Evolutionary conservation across 2,888 invertebrate genomes (phyloP), one percentile per base, ranked within the genome.

Genomic region (Callosobruchus maculatus): DNA sequence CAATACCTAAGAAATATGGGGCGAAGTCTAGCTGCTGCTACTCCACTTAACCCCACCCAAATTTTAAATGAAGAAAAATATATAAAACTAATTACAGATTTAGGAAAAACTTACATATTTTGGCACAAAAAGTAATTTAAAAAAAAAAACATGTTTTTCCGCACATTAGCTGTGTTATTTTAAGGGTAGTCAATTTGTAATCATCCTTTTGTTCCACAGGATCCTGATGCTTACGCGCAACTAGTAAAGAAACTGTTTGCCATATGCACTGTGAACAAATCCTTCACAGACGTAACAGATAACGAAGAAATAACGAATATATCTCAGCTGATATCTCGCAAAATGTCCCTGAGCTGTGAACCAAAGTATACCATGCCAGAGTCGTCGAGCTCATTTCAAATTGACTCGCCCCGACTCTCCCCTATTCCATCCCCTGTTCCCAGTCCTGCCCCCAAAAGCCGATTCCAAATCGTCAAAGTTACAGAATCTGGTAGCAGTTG

Each of bases 281-380:
- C 80, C 2, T 80, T 80, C 26, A 76, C 75, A 7, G 83, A 83
- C 66, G 75, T 74, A 9, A 77, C 76, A 71, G 79, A 78, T 20
- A 81, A 81, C 67, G 82, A 82, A 71, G 82, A 83, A 78, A 75
- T 82, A 31, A 73, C 79, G 73, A 79, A 84, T 72, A 78, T 82
- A 70, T 81, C 83, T 0, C 79, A 79, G 72, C 71, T 81, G 68
- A 79, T 84, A 71, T 83, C 83, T 3, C 79, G 85, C 21, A 85
- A 85, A 75, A 81, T 85, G 69, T 86, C 85, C 13, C 76, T 86
- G 22, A 85, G 82, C 76, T 86, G 86, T 74, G 86, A 86, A 76
- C 84, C 81, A 13, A 79, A 75, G 76, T 81, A 75, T 66, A 79
- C 73, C 5, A 73, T 76, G 20, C 81, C 81, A n/a, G 81, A 81